These are phyloP conservation scores for Engraulis encrasicolus DNA, from an alignment of 2,113 vertebrate genomes.

Conservation along the genomic window DNA sequence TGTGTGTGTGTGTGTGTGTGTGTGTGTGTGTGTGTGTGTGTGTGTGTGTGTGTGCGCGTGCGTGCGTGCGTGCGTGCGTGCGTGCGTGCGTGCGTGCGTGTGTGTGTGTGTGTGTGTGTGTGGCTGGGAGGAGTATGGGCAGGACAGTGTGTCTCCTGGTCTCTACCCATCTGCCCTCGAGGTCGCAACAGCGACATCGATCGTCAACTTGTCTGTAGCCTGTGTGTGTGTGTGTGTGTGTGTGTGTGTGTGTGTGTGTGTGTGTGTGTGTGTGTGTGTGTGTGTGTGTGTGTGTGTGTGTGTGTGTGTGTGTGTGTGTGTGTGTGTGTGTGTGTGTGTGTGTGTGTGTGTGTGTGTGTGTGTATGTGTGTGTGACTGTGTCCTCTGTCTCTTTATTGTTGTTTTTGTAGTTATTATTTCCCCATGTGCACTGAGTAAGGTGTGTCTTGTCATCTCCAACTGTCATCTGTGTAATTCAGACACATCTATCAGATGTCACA, in stretches of 20 bases:
- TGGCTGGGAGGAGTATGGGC: too few relatives aligned
- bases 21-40: too few relatives aligned
- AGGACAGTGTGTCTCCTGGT: constrained; percentile 52
- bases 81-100: too few relatives aligned
- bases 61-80: too few relatives aligned
- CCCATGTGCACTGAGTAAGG: background rate
- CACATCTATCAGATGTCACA: too few relatives aligned
- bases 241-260: constrained; percentile 24
- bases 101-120: too few relatives aligned
- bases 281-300: constrained; percentile 41
- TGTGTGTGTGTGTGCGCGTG: too few relatives aligned
- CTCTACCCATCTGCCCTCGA: constrained; percentile 61
- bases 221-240: too few relatives aligned
- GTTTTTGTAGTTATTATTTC: too few relatives aligned
- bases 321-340: background rate
- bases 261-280: constrained; percentile 52
- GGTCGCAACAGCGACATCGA: background rate
- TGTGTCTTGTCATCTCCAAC: background rate
- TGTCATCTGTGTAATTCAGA: too few relatives aligned
- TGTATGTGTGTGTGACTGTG: background rate
- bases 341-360: background rate
- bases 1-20: too few relatives aligned
- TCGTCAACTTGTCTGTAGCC: too few relatives aligned
- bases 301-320: background rate
- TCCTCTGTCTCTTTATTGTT: background rate